These are phyloP conservation scores for Tamandua tetradactyla DNA, from an alignment of 2,797 vertebrate genomes.

Conservation along the genomic window DNA sequence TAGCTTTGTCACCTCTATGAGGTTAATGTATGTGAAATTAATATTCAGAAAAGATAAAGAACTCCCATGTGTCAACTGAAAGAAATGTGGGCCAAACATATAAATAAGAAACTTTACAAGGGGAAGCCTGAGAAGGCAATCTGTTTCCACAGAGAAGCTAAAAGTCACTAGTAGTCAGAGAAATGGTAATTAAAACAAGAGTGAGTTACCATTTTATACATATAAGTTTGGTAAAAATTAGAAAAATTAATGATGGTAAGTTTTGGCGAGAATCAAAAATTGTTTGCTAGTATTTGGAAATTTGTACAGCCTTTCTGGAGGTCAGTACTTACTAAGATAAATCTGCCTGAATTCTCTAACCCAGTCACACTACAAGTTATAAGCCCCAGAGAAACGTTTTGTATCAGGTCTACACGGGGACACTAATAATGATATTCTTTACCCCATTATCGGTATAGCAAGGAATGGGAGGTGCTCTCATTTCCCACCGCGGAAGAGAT, in stretches of 20 bases:
- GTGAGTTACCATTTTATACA: not conserved
- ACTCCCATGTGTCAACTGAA: not conserved
- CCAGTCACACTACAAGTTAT: not conserved
- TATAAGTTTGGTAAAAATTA: not conserved
- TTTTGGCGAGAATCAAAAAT: not conserved
- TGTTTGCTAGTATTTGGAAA: not conserved
- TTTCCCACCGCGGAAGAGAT: not conserved
- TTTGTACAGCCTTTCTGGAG: not conserved
- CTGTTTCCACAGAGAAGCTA: not conserved
- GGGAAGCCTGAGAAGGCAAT: not conserved
- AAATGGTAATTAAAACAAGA: not conserved
- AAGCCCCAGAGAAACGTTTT: not conserved
- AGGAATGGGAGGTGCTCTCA: not conserved
- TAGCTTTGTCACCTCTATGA: not conserved
- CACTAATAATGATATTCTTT: not conserved
- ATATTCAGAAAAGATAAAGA: not conserved
- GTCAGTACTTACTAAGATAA: not conserved
- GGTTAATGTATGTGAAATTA: not conserved
- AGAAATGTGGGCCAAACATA: not conserved
- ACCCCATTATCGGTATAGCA: not conserved
- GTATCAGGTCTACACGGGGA: not conserved
- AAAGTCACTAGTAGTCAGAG: not conserved
- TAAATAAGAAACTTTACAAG: not conserved
- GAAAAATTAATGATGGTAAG: not conserved
- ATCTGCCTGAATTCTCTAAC: not conserved